Evolutionary conservation across 2,888 invertebrate species (phyloP).

Genomic region (Pollenia angustigena): DNA sequence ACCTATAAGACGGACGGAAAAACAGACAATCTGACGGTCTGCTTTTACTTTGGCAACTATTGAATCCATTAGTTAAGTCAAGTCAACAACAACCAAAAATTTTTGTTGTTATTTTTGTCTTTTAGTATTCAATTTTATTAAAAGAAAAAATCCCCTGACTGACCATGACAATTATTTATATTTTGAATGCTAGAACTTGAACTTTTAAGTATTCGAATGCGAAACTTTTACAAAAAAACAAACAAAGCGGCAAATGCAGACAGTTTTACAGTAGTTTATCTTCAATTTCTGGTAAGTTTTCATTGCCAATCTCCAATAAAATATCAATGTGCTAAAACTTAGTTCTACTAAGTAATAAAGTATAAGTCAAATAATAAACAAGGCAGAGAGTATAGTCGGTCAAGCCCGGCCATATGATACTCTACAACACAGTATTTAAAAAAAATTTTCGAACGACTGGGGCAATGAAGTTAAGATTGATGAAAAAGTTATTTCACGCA

Average conservation of each 20-base stretch:
- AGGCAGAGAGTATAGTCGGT: too few species aligned
- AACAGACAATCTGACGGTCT: too few species aligned
- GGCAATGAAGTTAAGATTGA: too few species aligned
- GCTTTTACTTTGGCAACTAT: neutral
- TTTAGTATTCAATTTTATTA: neutral
- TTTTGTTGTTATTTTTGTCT: neutral
- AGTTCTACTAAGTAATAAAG: too few species aligned
- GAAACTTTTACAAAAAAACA: constrained; percentile 6
- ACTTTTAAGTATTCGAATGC: constrained; percentile 7
- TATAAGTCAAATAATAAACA: too few species aligned
- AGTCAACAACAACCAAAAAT: neutral
- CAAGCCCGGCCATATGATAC: too few species aligned
- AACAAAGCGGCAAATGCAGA: neutral
- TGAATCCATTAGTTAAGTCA: constrained; percentile 8
- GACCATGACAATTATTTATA: constrained; percentile 16
- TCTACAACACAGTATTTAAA: too few species aligned
- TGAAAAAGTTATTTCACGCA: too few species aligned
- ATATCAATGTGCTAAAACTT: too few species aligned
- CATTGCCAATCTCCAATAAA: too few species aligned
- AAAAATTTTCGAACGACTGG: too few species aligned
- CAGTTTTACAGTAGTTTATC: neutral
- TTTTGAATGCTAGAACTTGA: constrained; percentile 15
- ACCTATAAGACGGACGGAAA: neutral
- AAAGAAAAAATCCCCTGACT: constrained; percentile 47
- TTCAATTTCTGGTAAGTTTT: too few species aligned